Conservation (phyloP, 2,797 vertebrate genomes). For the Oreochromis grahami region DNA sequence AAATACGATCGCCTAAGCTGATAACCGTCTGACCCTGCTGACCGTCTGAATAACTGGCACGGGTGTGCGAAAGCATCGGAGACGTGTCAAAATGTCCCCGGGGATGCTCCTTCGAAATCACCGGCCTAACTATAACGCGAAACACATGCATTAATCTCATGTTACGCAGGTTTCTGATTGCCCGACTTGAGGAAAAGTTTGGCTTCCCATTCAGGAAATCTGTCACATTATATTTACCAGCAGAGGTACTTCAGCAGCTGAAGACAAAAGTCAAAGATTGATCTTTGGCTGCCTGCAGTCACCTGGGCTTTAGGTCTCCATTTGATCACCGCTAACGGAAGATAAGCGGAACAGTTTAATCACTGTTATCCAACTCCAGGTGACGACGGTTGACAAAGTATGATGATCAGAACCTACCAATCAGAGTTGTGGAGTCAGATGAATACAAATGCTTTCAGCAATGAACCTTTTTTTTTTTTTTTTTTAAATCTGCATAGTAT, state of each 20-base stretch:
- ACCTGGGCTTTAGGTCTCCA: not conserved
- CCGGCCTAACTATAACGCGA: not conserved
- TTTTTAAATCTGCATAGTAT: not conserved
- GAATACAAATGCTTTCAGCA: not conserved
- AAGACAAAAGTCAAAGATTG: not conserved
- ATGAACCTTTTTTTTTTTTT: not conserved
- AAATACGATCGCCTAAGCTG: not conserved
- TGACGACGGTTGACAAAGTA: not conserved
- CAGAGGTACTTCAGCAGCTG: not conserved
- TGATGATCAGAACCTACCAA: not conserved
- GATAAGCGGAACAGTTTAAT: not conserved
- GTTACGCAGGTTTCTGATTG: not conserved
- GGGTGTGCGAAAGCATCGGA: not conserved
- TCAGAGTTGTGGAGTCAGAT: not conserved
- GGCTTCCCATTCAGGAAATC: not conserved
- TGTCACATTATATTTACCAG: not conserved
- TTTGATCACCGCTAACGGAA: not conserved
- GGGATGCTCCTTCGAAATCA: not conserved
- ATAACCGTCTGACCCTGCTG: not conserved
- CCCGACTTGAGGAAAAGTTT: not conserved
- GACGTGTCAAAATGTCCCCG: not conserved
- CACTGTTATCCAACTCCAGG: not conserved
- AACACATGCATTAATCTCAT: not conserved
- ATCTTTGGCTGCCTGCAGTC: not conserved
- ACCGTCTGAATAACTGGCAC: not conserved